phyloP scores from a whole-genome alignment of 2,113 vertebrate species.

The Cranoglanis bouderius region DNA sequence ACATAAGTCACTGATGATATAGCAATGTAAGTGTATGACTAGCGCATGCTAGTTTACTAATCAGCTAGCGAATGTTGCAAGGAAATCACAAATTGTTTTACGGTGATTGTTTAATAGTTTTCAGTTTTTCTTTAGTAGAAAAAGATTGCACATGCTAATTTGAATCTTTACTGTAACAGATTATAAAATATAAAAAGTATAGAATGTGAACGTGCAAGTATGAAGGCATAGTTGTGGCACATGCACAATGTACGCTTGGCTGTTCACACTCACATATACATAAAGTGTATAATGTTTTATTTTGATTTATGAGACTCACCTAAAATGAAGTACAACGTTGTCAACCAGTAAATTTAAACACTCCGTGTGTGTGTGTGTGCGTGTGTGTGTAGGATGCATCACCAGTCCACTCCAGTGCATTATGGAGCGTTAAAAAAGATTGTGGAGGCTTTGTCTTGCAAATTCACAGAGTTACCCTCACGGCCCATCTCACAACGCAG shows the following conservation, averaged over 20 bases:
- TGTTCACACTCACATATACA: no score
- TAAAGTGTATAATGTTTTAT: no score
- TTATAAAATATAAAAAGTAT: background rate
- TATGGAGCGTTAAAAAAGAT: constrained; percentile 78
- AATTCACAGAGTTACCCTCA: constrained; percentile 75
- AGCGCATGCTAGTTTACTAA: no score
- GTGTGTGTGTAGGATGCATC: constrained; percentile 77
- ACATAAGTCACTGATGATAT: no score
- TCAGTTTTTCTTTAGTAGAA: no score
- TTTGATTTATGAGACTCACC: background rate
- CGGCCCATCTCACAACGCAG: constrained; percentile 23
- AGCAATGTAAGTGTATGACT: no score
- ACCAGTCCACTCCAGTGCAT: constrained; percentile 84
- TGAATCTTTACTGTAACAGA: no score
- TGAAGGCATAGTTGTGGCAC: background rate
- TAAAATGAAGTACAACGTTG: background rate
- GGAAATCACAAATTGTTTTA: no score
- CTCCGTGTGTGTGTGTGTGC: background rate
- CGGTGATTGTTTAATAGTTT: no score
- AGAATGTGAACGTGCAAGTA: background rate
- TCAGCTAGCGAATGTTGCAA: no score
- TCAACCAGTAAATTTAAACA: background rate
- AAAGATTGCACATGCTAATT: no score
- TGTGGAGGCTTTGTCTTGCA: constrained; percentile 74
- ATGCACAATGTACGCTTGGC: background rate